phyloP scores from a whole-genome alignment of 2,113 vertebrate genomes.

The Casuarius casuarius region DNA sequence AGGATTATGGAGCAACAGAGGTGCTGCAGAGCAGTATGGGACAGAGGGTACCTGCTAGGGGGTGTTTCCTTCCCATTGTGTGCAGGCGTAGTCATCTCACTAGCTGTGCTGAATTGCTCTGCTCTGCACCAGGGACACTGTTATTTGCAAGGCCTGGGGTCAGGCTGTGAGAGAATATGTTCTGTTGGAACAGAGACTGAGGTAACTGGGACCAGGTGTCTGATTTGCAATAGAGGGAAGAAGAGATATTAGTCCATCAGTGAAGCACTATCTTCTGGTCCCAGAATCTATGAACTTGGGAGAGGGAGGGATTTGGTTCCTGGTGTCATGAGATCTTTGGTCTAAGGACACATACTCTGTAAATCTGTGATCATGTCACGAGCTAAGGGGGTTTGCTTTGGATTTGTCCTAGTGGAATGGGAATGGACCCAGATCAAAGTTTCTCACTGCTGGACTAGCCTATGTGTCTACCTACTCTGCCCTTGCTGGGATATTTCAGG shows the following conservation, averaged over 20 bases:
- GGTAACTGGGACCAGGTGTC: neutral
- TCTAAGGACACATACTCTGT: too few species aligned
- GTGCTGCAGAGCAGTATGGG: neutral
- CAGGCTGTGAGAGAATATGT: neutral
- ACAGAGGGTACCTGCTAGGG: neutral
- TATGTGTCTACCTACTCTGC: neutral
- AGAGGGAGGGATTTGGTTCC: neutral
- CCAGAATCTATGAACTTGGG: neutral
- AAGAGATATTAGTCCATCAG: neutral
- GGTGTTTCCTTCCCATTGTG: neutral
- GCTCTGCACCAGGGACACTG: neutral
- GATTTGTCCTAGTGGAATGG: neutral
- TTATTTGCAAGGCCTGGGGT: neutral
- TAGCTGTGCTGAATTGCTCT: neutral
- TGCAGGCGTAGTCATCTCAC: neutral
- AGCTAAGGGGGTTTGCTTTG: neutral
- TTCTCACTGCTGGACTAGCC: neutral
- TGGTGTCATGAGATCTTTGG: neutral
- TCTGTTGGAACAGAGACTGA: neutral
- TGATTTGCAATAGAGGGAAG: neutral
- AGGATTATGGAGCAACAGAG: neutral
- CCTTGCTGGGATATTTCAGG: conserved; percentile 32
- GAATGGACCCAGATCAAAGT: neutral
- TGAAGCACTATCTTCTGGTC: neutral
- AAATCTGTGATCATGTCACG: neutral